Percentiles rank a stretch among this genome's conserved stretches.
These are phyloP conservation scores for Nothura maculosa DNA, from an alignment of 2,797 vertebrate species.

Conservation along the genomic window DNA sequence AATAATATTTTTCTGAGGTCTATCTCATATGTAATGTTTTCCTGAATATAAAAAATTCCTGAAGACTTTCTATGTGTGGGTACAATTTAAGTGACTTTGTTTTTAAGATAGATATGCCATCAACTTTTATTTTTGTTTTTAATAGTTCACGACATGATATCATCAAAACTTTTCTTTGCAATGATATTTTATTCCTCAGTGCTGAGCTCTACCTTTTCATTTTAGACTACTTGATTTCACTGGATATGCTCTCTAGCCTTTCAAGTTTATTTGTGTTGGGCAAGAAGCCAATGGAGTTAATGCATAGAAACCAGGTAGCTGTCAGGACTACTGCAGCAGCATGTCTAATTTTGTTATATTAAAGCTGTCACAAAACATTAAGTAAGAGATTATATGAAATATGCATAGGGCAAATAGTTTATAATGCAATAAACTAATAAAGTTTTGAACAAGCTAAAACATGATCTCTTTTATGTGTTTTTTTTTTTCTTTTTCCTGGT, in stretches of 20 bases:
- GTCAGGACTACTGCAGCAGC: slow-evolving; percentile 68
- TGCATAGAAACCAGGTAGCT: slow-evolving; percentile 75
- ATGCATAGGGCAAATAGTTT: slow-evolving; percentile 69
- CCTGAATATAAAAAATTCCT: background rate
- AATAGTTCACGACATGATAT: background rate
- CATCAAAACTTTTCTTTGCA: background rate
- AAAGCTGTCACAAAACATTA: slow-evolving; percentile 79
- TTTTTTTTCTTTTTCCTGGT: background rate
- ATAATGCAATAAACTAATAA: slow-evolving; percentile 75
- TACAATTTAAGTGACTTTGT: background rate
- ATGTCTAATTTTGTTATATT: slow-evolving; percentile 80
- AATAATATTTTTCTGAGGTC: background rate
- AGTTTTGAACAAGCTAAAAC: slow-evolving; percentile 63
- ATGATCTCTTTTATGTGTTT: slow-evolving; percentile 48
- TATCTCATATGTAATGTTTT: background rate
- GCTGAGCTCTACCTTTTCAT: slow-evolving; percentile 21
- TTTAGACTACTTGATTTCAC: slow-evolving; percentile 58
- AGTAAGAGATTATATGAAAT: slow-evolving; percentile 77
- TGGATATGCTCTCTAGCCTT: slow-evolving; percentile 49
- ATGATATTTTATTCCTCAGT: background rate
- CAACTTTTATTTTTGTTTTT: background rate
- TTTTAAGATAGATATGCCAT: background rate
- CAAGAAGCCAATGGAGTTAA: slow-evolving; percentile 70
- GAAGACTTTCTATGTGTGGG: rapidly evolving
- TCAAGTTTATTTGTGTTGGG: slow-evolving; percentile 70